These are phyloP conservation scores for Drosophila mercatorum DNA, from an alignment of 2,888 invertebrate genomes.

Conservation along the genomic window DNA sequence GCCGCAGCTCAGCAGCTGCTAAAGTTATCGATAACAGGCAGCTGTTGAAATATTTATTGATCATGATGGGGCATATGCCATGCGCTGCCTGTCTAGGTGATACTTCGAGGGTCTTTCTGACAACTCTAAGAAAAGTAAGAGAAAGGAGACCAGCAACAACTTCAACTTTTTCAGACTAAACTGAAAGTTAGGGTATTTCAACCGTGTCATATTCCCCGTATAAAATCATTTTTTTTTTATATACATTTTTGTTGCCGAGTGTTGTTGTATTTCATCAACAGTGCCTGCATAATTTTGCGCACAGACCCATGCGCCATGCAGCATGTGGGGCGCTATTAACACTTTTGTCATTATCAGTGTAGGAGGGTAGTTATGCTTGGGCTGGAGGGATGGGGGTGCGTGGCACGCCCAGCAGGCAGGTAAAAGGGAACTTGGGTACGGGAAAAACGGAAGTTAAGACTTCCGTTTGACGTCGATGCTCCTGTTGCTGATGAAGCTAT, in stretches of 20 bases:
- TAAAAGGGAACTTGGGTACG: slow-evolving; percentile 9
- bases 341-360: slow-evolving; percentile 76
- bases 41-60: background rate
- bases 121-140: no score
- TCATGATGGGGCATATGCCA: no score
- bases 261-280: slow-evolving; percentile 70
- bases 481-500: slow-evolving; percentile 70
- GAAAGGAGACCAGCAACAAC: background rate
- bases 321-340: slow-evolving; percentile 77
- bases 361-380: background rate
- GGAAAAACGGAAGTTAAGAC: slow-evolving; percentile 68
- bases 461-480: slow-evolving; percentile 62
- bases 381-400: background rate
- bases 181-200: slow-evolving; percentile 9
- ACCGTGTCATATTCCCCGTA: background rate
- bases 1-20: background rate
- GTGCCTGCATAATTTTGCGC: slow-evolving; percentile 75
- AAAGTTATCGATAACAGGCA: background rate
- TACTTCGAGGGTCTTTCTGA: no score
- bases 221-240: slow-evolving; percentile 21
- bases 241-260: slow-evolving; percentile 8
- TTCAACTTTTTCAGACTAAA: background rate
- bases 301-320: slow-evolving; percentile 63
- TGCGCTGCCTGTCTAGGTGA: no score
- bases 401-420: background rate